Conservation (phyloP, 1,140 invertebrate species). For the Heliconius melpomene region DNA sequence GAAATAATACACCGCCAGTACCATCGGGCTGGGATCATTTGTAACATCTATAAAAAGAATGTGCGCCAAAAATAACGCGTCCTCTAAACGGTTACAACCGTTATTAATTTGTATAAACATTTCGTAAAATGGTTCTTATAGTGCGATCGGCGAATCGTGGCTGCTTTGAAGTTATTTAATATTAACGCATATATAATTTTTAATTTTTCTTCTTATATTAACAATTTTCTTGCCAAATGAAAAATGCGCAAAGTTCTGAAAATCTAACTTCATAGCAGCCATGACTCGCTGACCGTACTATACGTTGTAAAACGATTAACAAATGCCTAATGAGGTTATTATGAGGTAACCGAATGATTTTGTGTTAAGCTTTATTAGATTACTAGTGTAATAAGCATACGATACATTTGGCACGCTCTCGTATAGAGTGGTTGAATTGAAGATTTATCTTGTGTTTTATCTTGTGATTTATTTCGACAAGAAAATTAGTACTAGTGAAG, state of each 20-base stretch:
- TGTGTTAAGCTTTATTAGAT: conserved; percentile 10
- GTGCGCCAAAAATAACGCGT: conserved; percentile 40
- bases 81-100: conserved; percentile 41
- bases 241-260: too few species aligned
- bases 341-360: neutral
- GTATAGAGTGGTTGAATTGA: neutral
- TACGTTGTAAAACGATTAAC: conserved; percentile 31
- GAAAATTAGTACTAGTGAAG: conserved; percentile 1
- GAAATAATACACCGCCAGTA: neutral
- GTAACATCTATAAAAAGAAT: conserved; percentile 37
- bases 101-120: conserved; percentile 42
- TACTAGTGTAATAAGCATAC: neutral
- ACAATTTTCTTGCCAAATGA: too few species aligned
- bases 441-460: neutral
- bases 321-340: conserved; percentile 11
- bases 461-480: neutral
- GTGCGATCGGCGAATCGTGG: too few species aligned
- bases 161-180: too few species aligned
- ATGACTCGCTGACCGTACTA: too few species aligned
- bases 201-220: too few species aligned
- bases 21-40: conserved; percentile 28
- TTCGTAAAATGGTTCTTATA: conserved; percentile 38
- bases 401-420: conserved; percentile 5
- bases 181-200: too few species aligned
- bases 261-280: too few species aligned